Evolutionary conservation across 2,888 invertebrate genomes (phyloP), one percentile per base, ranked within the genome.

Genomic region (Eurytoma californica): DNA sequence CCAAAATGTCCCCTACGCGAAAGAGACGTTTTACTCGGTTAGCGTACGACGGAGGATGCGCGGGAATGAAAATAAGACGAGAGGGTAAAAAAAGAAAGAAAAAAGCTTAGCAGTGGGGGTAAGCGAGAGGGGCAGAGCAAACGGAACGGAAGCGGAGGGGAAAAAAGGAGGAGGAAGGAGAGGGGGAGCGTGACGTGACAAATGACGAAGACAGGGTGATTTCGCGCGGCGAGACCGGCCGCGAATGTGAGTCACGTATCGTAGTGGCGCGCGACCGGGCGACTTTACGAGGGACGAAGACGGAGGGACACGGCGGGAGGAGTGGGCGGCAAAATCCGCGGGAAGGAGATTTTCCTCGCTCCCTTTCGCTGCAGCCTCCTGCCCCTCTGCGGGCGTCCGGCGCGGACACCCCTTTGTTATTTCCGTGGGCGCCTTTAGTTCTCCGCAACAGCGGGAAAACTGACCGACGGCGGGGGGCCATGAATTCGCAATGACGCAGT

Each of bases 161-260:
- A 18, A 20, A 18, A 53, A 68, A 24, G 9, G 68, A 5, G 67
- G 4, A 16, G 51, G 47, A 47, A 39, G 28, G 39, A 57, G 18
- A 24, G 63, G 47, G 20, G 53, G 18, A 39, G 68, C 57, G 61
- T 76, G 74, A 78, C 77, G 72, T 80, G 78, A 70, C 80, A 77
- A 80, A 80, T 77, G 78, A 81, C 67, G 79, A 72, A 66, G 70
- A 74, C 77, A 72, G 68, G 78, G 73, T 78, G 78, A 78, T 76
- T 80, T 80, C 72, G 72, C 63, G 72, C 24, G 58, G 28, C 72
- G 72, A 68, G 67, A 72, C 66, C 49, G 67, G 51, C 68, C 68
- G 63, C 67, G 75, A 76, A 79, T 79, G 81, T 79, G 79, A 79
- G 81, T 81, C 79, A 81, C 79, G 79, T 79, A 79, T 76, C 53